Evolutionary conservation across 2,113 vertebrate species (phyloP).

Genomic region (Grantiella picta): DNA sequence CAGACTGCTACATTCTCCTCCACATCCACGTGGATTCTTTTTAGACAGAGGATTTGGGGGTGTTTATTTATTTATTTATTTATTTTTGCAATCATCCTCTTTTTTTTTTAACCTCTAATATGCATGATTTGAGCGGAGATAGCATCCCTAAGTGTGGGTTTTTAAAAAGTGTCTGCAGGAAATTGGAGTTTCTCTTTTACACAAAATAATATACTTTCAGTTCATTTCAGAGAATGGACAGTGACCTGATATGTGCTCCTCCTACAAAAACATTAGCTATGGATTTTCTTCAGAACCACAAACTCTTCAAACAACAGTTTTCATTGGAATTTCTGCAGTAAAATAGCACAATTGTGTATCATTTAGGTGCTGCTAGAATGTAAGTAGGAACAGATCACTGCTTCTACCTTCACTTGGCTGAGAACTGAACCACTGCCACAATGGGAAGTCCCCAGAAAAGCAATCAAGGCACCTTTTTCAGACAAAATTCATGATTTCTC

Average conservation of each 20-base stretch:
- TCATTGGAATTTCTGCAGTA: not conserved
- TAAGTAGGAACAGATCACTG: not conserved
- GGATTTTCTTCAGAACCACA: not conserved
- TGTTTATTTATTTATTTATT: not conserved
- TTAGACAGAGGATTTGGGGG: not conserved
- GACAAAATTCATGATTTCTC: not conserved
- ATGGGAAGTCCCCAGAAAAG: not conserved
- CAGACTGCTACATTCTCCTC: too few relatives aligned
- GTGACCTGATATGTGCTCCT: not conserved
- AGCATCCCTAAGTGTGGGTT: too few relatives aligned
- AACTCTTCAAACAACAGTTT: not conserved
- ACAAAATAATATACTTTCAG: not conserved
- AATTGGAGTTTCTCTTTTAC: not conserved
- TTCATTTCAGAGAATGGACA: not conserved
- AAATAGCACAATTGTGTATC: not conserved
- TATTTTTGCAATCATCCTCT: not conserved
- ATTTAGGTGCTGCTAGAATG: not conserved
- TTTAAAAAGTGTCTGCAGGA: not conserved
- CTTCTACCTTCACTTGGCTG: not conserved
- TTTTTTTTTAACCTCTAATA: not conserved
- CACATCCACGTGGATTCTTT: rapidly evolving
- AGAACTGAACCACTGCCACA: not conserved
- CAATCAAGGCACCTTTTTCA: not conserved
- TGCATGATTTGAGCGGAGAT: not conserved
- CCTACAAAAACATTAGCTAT: not conserved